Conservation (phyloP, 2,797 vertebrate species). For the Acridotheres tristis region DNA sequence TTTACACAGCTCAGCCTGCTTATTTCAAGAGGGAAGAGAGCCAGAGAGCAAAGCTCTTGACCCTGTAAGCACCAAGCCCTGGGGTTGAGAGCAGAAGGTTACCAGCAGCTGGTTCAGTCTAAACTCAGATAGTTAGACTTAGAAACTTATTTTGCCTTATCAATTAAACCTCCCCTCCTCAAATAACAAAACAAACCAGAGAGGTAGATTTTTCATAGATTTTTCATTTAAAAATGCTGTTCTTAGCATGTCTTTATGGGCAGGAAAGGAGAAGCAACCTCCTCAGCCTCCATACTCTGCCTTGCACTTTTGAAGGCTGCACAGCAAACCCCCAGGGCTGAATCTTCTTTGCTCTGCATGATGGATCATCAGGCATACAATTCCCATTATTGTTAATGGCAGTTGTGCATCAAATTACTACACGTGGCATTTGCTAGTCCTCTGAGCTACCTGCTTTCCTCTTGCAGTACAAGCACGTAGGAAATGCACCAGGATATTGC, state of each 20-base stretch:
- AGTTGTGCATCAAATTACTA: slow-evolving; percentile 22
- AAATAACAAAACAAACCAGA: not conserved
- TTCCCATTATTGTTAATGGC: slow-evolving; percentile 49
- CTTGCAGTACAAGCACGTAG: not conserved
- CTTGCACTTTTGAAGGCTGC: not conserved
- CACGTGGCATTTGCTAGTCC: not conserved
- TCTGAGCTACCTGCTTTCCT: not conserved
- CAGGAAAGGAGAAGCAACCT: not conserved
- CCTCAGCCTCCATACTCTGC: not conserved
- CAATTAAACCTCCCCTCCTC: rapidly evolving
- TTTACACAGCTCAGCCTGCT: slow-evolving; percentile 13
- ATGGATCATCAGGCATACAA: slow-evolving; percentile 27
- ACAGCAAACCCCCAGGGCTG: slow-evolving; percentile 9
- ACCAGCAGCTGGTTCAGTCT: not conserved
- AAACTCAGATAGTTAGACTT: not conserved
- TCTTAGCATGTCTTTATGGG: not conserved
- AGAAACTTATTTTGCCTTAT: not conserved
- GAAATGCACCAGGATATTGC: not conserved
- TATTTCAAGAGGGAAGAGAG: not conserved
- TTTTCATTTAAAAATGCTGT: not conserved
- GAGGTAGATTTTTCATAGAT: not conserved
- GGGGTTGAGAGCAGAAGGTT: not conserved
- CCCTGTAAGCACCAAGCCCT: not conserved
- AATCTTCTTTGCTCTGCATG: not conserved
- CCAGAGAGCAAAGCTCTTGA: not conserved